These are phyloP conservation scores for Tadarida brasiliensis DNA, from an alignment of 2,797 vertebrate genomes.

Conservation along the genomic window DNA sequence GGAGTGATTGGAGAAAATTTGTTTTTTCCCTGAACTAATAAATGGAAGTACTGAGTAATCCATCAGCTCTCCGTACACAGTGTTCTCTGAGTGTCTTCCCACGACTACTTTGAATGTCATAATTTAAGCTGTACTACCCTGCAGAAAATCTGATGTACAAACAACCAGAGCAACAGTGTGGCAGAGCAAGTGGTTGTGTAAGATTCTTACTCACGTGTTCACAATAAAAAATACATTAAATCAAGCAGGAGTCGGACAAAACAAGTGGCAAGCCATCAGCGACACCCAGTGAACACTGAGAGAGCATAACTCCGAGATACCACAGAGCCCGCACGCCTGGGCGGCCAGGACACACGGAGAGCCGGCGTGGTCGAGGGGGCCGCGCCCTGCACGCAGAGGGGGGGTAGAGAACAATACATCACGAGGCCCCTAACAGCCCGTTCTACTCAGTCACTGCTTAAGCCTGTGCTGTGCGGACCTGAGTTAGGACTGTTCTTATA, in stretches of 20 bases:
- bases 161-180: background rate
- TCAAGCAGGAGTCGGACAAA: slow-evolving; percentile 64
- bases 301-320: background rate
- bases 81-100: slow-evolving; percentile 47
- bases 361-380: too few species aligned
- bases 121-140: background rate
- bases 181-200: slow-evolving; percentile 40
- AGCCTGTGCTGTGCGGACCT: background rate
- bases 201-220: slow-evolving; percentile 51
- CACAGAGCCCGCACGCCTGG: too few species aligned
- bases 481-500: background rate
- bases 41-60: background rate
- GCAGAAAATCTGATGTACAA: slow-evolving; percentile 58
- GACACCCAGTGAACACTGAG: background rate
- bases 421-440: background rate
- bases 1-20: background rate
- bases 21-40: background rate
- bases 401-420: background rate
- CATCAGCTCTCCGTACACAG: background rate
- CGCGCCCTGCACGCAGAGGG: too few species aligned
- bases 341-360: too few species aligned
- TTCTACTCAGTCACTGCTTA: slow-evolving; percentile 26
- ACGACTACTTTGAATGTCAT: slow-evolving; percentile 23
- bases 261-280: slow-evolving; percentile 24
- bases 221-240: slow-evolving; percentile 51